These are phyloP conservation scores for Stichopus chloronotus DNA, from an alignment of 35 echinoderm and acorn worm species.

Conservation along the genomic window DNA sequence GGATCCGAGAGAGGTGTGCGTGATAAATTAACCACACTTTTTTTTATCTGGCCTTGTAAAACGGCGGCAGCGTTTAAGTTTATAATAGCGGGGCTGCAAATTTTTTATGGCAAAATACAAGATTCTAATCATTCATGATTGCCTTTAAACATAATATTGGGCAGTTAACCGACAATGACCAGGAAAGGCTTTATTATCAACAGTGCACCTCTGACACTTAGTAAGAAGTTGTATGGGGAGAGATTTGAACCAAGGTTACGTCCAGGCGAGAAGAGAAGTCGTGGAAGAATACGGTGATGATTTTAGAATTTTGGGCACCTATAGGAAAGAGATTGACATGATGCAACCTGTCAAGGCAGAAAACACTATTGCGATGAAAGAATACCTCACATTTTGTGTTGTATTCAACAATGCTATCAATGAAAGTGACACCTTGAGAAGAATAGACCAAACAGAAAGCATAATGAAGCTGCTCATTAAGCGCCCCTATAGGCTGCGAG, in stretches of 20 bases:
- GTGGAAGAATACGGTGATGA: constrained; percentile 32
- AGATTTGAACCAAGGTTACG: constrained; percentile 7
- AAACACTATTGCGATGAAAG: not conserved
- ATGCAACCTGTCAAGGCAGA: constrained; percentile 27
- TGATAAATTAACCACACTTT: not conserved
- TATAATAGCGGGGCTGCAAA: not conserved
- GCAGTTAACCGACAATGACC: constrained; percentile 11
- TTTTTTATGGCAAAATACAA: constrained; percentile 52
- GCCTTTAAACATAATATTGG: constrained; percentile 46
- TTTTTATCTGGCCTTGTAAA: constrained; percentile 2
- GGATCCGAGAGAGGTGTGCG: not conserved
- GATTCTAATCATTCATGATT: constrained; percentile 40
- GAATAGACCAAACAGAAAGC: constrained; percentile 45
- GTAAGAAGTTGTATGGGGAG: constrained; percentile 57
- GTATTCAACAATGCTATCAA: constrained; percentile 14
- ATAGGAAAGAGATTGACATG: constrained; percentile 38
- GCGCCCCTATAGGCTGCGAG: constrained; percentile 38
- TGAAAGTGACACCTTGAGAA: constrained; percentile 7
- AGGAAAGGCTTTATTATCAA: constrained; percentile 32
- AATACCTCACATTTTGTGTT: not conserved
- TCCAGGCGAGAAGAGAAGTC: not conserved
- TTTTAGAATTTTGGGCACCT: constrained; percentile 53
- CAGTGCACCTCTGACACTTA: constrained; percentile 27
- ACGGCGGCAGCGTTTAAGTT: not conserved
- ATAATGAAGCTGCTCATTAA: constrained; percentile 25